phyloP scores from a whole-genome alignment of 37 sponge, comb jelly and placozoan species.

The Ianthella basta region DNA sequence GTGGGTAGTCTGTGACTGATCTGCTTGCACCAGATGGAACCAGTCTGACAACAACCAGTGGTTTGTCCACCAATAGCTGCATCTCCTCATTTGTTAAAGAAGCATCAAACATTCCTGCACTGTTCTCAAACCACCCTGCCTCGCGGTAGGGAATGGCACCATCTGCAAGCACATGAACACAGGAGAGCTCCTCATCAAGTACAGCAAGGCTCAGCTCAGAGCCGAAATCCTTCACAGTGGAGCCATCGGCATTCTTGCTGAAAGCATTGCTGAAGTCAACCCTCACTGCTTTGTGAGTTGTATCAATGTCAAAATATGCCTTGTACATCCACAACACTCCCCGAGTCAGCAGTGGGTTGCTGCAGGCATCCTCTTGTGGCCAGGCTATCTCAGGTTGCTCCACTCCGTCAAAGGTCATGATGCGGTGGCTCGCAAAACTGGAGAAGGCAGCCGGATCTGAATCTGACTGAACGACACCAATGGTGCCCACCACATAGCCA shows the following conservation, averaged over 20 bases:
- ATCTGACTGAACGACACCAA: constrained; percentile 7
- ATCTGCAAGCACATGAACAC: neutral
- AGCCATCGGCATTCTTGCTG: neutral
- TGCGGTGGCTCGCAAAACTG: neutral
- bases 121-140: neutral
- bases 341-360: neutral
- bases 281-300: neutral
- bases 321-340: constrained; percentile 11
- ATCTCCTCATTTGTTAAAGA: neutral
- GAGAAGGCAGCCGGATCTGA: neutral
- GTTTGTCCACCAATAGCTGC: neutral
- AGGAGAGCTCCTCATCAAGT: neutral
- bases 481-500: constrained; percentile 35
- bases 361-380: neutral
- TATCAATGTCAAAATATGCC: constrained; percentile 19
- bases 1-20: neutral
- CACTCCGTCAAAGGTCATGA: constrained; percentile 22
- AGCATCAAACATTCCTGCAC: neutral
- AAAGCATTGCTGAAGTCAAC: constrained; percentile 3
- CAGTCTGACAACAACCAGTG: neutral
- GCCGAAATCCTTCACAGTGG: neutral
- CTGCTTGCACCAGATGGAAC: neutral
- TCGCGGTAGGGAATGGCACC: neutral
- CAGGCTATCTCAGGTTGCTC: constrained; percentile 3
- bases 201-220: neutral